Percentiles rank a stretch among this genome's conserved stretches.
These are phyloP conservation scores for Sarcophaga bullata DNA, from an alignment of 1,140 invertebrate genomes.

Conservation along the genomic window DNA sequence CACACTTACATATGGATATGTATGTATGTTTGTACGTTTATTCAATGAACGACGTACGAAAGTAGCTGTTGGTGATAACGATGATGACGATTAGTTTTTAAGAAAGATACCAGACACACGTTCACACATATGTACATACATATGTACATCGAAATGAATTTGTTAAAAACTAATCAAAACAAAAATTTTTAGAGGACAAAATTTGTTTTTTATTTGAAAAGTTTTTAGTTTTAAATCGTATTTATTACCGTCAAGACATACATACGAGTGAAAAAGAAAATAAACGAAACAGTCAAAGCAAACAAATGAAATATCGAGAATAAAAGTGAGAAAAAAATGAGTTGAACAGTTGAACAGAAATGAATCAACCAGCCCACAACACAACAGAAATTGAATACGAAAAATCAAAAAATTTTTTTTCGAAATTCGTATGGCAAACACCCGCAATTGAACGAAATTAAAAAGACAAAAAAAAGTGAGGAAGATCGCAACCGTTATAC, in stretches of 20 bases:
- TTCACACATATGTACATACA: background rate
- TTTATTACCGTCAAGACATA: slow-evolving; percentile 25
- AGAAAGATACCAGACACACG: slow-evolving; percentile 19
- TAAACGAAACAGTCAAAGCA: background rate
- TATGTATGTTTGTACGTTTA: background rate
- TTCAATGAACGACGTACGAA: slow-evolving; percentile 17
- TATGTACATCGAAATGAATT: background rate
- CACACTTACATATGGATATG: too few species aligned
- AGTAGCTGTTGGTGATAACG: background rate
- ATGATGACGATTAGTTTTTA: slow-evolving; percentile 31
- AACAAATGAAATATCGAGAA: background rate
- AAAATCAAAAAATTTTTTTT: background rate
- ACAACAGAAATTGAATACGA: background rate
- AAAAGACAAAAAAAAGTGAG: too few species aligned
- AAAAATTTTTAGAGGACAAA: background rate
- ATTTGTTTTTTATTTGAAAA: background rate
- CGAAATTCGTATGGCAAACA: too few species aligned
- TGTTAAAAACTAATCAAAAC: background rate
- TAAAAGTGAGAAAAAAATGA: background rate
- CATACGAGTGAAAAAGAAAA: too few species aligned
- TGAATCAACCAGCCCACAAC: background rate
- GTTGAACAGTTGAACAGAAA: background rate
- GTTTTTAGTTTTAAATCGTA: slow-evolving; percentile 24
- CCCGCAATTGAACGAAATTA: too few species aligned
- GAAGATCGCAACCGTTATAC: too few species aligned